Evolutionary conservation across 92 coral and sea anemone species (phyloP), one percentile per base, ranked within the genome.

Genomic region (Siderastrea radians): DNA sequence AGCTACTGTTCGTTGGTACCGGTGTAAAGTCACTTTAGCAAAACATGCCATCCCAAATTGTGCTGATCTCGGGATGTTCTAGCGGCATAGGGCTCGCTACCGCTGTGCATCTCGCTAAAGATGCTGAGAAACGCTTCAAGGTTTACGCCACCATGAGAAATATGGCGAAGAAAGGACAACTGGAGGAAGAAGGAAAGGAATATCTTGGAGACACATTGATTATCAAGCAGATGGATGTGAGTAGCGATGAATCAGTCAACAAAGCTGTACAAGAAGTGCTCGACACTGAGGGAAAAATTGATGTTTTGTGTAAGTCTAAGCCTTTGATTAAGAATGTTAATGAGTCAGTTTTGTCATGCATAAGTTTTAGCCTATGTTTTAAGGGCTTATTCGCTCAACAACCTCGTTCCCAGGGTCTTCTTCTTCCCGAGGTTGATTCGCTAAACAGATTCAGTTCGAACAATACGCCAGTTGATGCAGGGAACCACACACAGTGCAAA

Each of bases 101-200:
- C 67, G 67, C 15, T 61, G 13, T 84, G 38, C 38, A 26, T 26
- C 38, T 26, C 38, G 38, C 38, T 26, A 26, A 26, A 26, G 38
- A 26, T 26, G 84, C 75, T n/a, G 93, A 93, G 43, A 95, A 91
- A 83, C 95, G 95, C 71, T 96, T 86, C 65, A 96, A 95, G 92
- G 99, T 96, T 53, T 96, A 94, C 89, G 99, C 99, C 55, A 86
- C 95, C 38, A 93, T 96, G 98, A 75, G 98, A 93, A 96, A 93
- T 77, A 90, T 95, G 68, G 88, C 84, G 66, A 96, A 94, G 91
- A 89, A 88, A 81, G 92, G 53, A 10, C 74, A 69, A 15, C 91
- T 94, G 26, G 95, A 94, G 75, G 88, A 26, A 26, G 38, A 26
- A 26, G 38, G 38, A 26, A 26, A 26, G 38, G 38, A 26, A 26